A percentile compares a stretch with the other conserved stretches of the same genome.
These are phyloP conservation scores for Lepeophtheirus salmonis DNA, from an alignment of 1,140 invertebrate genomes.

Conservation along the genomic window DNA sequence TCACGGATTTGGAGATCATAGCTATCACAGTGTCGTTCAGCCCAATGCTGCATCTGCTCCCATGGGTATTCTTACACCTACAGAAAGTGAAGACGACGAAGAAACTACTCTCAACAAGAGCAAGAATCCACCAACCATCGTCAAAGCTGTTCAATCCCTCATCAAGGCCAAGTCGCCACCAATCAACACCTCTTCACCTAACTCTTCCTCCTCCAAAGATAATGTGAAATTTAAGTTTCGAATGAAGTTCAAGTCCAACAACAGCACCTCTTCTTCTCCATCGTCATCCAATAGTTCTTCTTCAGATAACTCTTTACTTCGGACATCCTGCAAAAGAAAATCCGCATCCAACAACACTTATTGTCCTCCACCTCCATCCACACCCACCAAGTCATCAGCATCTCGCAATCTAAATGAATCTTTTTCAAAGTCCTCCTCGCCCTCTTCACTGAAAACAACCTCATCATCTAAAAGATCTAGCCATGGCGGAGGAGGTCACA, in stretches of 20 bases:
- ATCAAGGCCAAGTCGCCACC: not conserved
- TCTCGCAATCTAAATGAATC: too few relatives aligned
- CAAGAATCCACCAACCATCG: not conserved
- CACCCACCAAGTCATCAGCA: not conserved
- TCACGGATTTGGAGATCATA: slow-evolving; percentile 1
- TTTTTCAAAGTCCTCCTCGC: not conserved
- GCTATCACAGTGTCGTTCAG: not conserved
- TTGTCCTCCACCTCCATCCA: slow-evolving; percentile 4
- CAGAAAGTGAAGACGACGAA: slow-evolving; percentile 6
- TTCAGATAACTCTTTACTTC: not conserved
- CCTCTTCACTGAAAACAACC: too few relatives aligned
- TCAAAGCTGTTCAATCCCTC: not conserved
- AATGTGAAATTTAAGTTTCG: slow-evolving; percentile 16
- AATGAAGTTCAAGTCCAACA: slow-evolving; percentile 14
- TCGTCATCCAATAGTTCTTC: too few relatives aligned
- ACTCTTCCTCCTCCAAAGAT: not conserved
- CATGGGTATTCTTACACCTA: slow-evolving; percentile 11
- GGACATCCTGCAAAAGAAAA: not conserved
- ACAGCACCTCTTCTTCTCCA: too few relatives aligned
- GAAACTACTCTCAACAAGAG: not conserved
- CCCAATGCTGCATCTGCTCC: not conserved
- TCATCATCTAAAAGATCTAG: too few relatives aligned
- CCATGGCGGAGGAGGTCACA: not conserved
- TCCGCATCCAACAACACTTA: slow-evolving; percentile 12
- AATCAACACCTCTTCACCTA: not conserved